phyloP scores from a whole-genome alignment of 2,888 invertebrate species.

The Tetragonisca angustula region DNA sequence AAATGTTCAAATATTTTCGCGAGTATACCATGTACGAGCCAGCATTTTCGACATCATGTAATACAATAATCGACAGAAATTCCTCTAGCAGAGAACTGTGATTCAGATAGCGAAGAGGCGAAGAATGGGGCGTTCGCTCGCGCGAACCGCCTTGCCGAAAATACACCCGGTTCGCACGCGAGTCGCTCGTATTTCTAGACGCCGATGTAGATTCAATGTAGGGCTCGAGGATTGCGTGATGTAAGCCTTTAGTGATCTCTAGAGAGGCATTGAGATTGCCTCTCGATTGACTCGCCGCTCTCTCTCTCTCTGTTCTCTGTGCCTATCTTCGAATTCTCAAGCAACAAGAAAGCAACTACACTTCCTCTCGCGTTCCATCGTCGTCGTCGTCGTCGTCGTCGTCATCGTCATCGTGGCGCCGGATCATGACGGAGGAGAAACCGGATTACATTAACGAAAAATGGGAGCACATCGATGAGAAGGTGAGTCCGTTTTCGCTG shows the following conservation, averaged over 20 bases:
- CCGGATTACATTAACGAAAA: constrained; percentile 80
- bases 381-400: background rate
- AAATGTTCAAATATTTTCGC: too few relatives aligned
- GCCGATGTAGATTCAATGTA: constrained; percentile 51
- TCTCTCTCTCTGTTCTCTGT: background rate
- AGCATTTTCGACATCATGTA: background rate
- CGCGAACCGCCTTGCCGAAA: constrained; percentile 59
- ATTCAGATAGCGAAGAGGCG: background rate
- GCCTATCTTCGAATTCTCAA: background rate
- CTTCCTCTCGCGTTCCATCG: background rate
- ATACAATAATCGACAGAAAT: background rate
- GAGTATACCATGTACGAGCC: too few relatives aligned
- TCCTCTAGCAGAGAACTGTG: background rate
- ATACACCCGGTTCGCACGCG: constrained; percentile 54
- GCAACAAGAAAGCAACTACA: background rate
- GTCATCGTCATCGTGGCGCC: constrained; percentile 7
- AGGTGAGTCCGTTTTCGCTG: constrained; percentile 73
- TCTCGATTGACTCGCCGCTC: constrained; percentile 33
- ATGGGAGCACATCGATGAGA: constrained; percentile 79
- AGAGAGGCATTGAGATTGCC: constrained; percentile 57
- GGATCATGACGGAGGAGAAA: constrained; percentile 75
- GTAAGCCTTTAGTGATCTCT: constrained; percentile 69
- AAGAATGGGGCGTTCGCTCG: constrained; percentile 24
- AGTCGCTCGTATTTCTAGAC: constrained; percentile 61
- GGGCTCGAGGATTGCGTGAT: constrained; percentile 60